Evolutionary conservation across 2,113 vertebrate genomes (phyloP).

Genomic region (Grammomys surdaster): DNA sequence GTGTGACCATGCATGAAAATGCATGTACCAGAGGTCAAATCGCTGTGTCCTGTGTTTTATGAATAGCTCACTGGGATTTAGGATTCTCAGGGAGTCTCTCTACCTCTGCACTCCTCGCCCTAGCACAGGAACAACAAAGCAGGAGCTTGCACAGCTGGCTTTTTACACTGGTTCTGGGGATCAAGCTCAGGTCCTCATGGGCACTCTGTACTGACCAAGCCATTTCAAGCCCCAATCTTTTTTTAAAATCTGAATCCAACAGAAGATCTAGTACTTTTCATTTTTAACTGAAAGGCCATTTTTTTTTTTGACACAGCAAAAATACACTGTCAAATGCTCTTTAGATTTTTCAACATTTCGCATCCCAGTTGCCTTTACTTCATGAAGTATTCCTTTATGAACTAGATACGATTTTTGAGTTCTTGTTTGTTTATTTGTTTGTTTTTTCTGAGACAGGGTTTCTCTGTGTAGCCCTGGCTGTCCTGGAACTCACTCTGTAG

Average conservation of each 20-base stretch:
- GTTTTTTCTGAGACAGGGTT: too few species aligned
- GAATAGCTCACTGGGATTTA: not conserved
- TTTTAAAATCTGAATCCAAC: not conserved
- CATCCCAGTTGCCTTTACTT: not conserved
- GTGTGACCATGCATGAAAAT: not conserved
- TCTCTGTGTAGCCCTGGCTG: too few species aligned
- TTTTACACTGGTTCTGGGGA: not conserved
- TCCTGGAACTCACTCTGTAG: too few species aligned
- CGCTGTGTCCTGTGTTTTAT: not conserved
- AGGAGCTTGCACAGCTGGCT: not conserved
- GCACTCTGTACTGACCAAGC: not conserved
- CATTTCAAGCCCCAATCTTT: not conserved
- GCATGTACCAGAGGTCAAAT: not conserved
- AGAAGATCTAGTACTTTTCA: not conserved
- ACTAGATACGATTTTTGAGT: not conserved
- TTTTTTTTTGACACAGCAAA: not conserved
- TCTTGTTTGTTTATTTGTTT: not conserved
- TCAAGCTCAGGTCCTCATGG: too few species aligned
- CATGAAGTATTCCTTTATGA: conserved; percentile 35
- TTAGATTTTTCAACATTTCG: not conserved
- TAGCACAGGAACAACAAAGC: not conserved
- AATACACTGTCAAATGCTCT: not conserved
- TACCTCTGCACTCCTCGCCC: not conserved
- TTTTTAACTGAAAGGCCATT: conserved; percentile 30
- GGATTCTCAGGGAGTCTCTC: too few species aligned